phyloP scores from a whole-genome alignment of 2,888 invertebrate species.

The Philereme vetulata region DNA sequence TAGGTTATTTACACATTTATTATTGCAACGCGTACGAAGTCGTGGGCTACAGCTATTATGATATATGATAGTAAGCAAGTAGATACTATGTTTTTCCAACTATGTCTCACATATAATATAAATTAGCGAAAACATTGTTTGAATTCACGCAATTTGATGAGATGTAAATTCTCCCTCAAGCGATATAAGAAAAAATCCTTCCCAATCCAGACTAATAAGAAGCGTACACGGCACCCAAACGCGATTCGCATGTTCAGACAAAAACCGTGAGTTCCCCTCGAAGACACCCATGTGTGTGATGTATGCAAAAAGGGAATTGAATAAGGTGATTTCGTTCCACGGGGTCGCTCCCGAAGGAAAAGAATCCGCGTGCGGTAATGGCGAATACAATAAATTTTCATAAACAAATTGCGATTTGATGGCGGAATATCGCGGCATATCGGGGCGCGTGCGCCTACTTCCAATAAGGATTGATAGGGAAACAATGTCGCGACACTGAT shows the following conservation, averaged over 20 bases:
- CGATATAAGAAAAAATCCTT: slow-evolving; percentile 72
- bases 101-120: slow-evolving; percentile 13
- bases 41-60: too few relatives aligned
- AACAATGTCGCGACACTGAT: slow-evolving; percentile 82
- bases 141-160: slow-evolving; percentile 34
- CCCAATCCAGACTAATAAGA: slow-evolving; percentile 80
- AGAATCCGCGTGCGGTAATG: slow-evolving; percentile 79
- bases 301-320: slow-evolving; percentile 84
- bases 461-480: slow-evolving; percentile 83
- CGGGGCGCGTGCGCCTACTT: slow-evolving; percentile 74
- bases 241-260: slow-evolving; percentile 82
- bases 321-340: slow-evolving; percentile 83
- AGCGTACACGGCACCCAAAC: slow-evolving; percentile 77
- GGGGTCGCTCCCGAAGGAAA: slow-evolving; percentile 80
- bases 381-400: slow-evolving; percentile 84
- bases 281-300: slow-evolving; percentile 75
- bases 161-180: slow-evolving; percentile 43
- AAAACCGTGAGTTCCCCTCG: slow-evolving; percentile 71
- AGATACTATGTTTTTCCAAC: background rate
- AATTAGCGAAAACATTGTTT: slow-evolving; percentile 28
- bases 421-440: slow-evolving; percentile 74
- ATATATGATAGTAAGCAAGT: too few relatives aligned
- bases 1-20: too few relatives aligned
- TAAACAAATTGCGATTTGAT: slow-evolving; percentile 84
- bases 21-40: too few relatives aligned